These are phyloP conservation scores for Bostrychus sinensis DNA, from an alignment of 2,113 vertebrate species.

Conservation along the genomic window DNA sequence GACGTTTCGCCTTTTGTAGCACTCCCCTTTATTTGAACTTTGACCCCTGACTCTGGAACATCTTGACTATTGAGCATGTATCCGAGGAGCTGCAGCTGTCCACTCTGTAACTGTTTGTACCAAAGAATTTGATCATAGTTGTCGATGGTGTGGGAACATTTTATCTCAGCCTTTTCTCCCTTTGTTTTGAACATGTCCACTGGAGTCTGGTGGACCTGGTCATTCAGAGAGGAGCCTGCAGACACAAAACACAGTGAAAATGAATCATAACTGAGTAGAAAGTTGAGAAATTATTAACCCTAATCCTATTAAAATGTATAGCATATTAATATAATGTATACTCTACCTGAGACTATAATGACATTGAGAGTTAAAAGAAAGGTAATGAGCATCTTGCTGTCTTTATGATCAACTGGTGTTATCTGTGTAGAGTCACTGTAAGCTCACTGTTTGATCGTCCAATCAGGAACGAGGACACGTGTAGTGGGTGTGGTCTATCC, in stretches of 20 bases:
- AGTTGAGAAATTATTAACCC: neutral
- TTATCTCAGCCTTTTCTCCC: constrained; percentile 18
- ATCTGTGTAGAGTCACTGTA: neutral
- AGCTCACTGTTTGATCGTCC: neutral
- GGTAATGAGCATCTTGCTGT: constrained; percentile 12
- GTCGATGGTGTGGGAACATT: constrained; percentile 25
- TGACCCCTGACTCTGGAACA: neutral
- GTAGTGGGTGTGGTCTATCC: neutral
- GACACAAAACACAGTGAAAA: too few species aligned
- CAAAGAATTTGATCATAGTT: constrained; percentile 26
- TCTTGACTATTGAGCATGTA: neutral
- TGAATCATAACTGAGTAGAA: neutral
- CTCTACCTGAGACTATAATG: constrained; percentile 37
- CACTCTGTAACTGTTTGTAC: constrained; percentile 36
- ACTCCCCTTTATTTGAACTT: constrained; percentile 1
- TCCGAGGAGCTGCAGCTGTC: constrained; percentile 32
- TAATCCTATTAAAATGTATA: too few species aligned
- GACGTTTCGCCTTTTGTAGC: neutral
- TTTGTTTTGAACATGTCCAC: neutral
- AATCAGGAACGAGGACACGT: neutral
- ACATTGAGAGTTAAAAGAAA: neutral
- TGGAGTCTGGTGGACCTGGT: constrained; percentile 23
- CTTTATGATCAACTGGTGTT: neutral
- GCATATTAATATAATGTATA: neutral
- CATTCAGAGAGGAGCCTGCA: constrained; percentile 10